Base-by-base conservation (phyloP, 1,140 invertebrate genomes). In the Drosophila pseudoobscura region DNA sequence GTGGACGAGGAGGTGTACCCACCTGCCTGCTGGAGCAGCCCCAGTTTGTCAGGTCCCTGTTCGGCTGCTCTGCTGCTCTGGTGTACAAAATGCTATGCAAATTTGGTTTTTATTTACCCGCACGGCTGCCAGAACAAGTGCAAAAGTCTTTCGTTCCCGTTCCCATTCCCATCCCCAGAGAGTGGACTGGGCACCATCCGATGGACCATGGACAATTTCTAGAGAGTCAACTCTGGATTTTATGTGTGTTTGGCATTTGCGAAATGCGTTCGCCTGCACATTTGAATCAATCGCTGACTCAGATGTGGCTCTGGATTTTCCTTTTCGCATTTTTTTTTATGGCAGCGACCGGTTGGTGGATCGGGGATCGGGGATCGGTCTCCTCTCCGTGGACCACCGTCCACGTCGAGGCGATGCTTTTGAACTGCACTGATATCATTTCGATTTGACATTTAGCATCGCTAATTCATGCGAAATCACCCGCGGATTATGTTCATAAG, bases 391-490 rank as follows among this genome's bases (percentile, higher is more conserved):
- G 17, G 17, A 39, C 35, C 35, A 39, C 35, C 35, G 13, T 11
- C 35, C 1, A 39, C 35, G 13, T 11, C 35, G 4, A 39, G 35
- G 66, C 51, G 60, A 74, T 63, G 59, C 56, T 60, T 71, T 77
- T 64, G 63, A 61, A 50, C 73, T 61, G 75, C 71, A 70, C 54
- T 79, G 84, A 77, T 89, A 88, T 84, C 72, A 58, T 71, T 80
- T 51, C 62, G 61, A 44, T 64, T 80, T 88, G 88, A 90, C 88
- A 90, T 90, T 90, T 88, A 90, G 82, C 66, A 88, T 70, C 88
- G 73, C 77, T 90, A 90, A 88, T 90, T 90, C 77, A 90, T 88
- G 68, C 64, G 83, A 84, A 90, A 90, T 90, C 74, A 87, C 88
- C 79, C 64, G 65, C 51, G 74, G 88, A 90, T 90, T 88, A 90